These are phyloP conservation scores for Xenopus borealis DNA, from an alignment of 2,113 vertebrate species.

Conservation along the genomic window DNA sequence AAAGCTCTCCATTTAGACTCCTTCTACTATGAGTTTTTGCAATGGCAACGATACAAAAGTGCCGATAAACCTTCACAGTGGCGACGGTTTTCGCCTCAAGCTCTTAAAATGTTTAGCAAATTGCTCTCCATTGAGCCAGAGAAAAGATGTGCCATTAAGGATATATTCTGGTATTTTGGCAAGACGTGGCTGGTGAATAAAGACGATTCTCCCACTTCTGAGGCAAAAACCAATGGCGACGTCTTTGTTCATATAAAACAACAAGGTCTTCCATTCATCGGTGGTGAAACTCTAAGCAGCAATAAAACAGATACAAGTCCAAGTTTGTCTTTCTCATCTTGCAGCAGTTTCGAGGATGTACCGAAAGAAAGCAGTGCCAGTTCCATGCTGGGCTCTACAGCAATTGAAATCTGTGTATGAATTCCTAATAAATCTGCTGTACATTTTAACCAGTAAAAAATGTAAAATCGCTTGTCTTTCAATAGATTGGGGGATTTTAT, in stretches of 20 bases:
- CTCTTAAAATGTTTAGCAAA: slow-evolving; percentile 76
- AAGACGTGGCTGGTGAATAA: slow-evolving; percentile 75
- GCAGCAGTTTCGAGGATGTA: slow-evolving; percentile 72
- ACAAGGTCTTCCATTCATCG: slow-evolving; percentile 68
- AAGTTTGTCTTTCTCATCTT: slow-evolving; percentile 73
- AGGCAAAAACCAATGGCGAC: slow-evolving; percentile 61
- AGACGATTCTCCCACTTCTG: slow-evolving; percentile 57
- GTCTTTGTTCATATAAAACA: slow-evolving; percentile 75
- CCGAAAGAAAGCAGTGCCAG: slow-evolving; percentile 65
- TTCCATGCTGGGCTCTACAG: slow-evolving; percentile 71
- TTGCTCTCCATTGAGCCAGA: slow-evolving; percentile 73
- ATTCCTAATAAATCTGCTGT: no score
- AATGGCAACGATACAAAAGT: slow-evolving; percentile 71
- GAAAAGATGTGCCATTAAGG: slow-evolving; percentile 73
- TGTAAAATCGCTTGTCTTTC: no score
- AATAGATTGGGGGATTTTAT: no score
- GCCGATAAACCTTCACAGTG: slow-evolving; percentile 73
- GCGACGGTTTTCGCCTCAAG: slow-evolving; percentile 76
- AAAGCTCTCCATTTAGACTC: slow-evolving; percentile 74
- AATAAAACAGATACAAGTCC: slow-evolving; percentile 55
- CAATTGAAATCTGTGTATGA: slow-evolving; percentile 78
- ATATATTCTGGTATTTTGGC: slow-evolving; percentile 73
- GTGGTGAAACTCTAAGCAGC: slow-evolving; percentile 50
- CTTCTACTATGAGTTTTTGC: slow-evolving; percentile 79
- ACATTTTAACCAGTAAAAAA: no score